Conservation (phyloP, 2,888 invertebrate species). For the Branchipolynoe longqiensis region DNA sequence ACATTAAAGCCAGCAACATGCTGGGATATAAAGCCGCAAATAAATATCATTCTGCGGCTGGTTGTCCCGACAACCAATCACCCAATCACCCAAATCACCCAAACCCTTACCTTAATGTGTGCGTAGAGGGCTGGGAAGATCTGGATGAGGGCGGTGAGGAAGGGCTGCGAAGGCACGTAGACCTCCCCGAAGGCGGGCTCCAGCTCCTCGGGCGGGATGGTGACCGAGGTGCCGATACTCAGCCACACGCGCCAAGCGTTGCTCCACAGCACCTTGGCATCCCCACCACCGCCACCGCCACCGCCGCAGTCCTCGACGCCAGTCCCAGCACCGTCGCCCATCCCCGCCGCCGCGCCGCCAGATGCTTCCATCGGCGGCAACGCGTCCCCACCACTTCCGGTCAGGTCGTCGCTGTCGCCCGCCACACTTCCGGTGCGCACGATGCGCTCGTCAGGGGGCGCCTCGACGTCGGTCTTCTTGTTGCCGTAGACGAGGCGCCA, state of each 20-base stretch:
- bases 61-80: no score
- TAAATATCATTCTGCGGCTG: no score
- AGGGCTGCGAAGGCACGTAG: constrained; percentile 91
- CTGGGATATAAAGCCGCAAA: no score
- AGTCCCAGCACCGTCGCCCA: neutral
- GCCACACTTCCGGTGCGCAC: constrained; percentile 70
- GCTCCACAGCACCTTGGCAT: constrained; percentile 75
- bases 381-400: neutral
- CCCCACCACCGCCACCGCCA: neutral
- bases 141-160: constrained; percentile 95
- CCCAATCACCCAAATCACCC: no score
- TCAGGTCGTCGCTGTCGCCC: neutral
- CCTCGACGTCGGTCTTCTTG: constrained; percentile 63
- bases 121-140: constrained; percentile 97
- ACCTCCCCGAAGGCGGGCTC: constrained; percentile 82
- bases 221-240: constrained; percentile 91
- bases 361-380: neutral
- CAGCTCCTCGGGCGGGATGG: constrained; percentile 85
- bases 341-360: neutral
- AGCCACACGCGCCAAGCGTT: constrained; percentile 86
- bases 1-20: no score
- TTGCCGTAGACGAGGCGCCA: constrained; percentile 63
- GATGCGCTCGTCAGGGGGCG: constrained; percentile 74
- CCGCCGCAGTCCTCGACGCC: neutral
- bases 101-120: no score